Conservation (phyloP, 2,888 invertebrate genomes). For the Serrognathus titanus region DNA sequence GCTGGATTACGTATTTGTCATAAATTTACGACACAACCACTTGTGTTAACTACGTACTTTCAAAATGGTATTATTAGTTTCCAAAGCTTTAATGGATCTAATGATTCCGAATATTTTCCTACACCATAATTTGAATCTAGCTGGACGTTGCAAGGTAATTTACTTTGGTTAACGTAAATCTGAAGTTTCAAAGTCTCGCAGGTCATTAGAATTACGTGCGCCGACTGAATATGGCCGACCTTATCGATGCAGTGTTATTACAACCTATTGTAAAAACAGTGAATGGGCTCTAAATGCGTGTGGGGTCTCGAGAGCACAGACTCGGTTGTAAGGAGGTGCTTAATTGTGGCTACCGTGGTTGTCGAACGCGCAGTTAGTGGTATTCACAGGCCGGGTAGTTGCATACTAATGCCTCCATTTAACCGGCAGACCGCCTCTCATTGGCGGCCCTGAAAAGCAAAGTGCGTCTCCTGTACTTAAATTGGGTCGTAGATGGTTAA, state of each 20-base stretch:
- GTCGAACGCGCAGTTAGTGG: conserved; percentile 26
- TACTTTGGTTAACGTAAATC: too few species aligned
- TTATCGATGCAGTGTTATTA: neutral
- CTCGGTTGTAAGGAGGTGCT: conserved; percentile 21
- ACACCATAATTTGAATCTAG: too few species aligned
- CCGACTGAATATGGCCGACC: neutral
- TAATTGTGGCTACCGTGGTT: conserved; percentile 29
- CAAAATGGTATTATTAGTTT: too few species aligned
- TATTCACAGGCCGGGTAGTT: conserved; percentile 20
- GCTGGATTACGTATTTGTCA: too few species aligned
- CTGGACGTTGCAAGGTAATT: too few species aligned
- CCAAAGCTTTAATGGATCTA: too few species aligned
- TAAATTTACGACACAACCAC: too few species aligned
- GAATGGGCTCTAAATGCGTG: conserved; percentile 1
- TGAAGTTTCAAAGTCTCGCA: neutral
- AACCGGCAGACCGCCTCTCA: conserved; percentile 15
- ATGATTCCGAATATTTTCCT: too few species aligned
- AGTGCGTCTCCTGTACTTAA: conserved; percentile 8
- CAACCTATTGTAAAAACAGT: neutral
- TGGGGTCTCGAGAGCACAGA: conserved; percentile 9
- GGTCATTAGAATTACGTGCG: neutral
- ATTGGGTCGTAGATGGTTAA: conserved; percentile 18
- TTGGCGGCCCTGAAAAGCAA: conserved; percentile 14
- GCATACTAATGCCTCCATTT: conserved; percentile 25
- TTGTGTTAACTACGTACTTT: too few species aligned